These are phyloP conservation scores for Pygmarrhopalites habei DNA, from an alignment of 1,140 invertebrate species.

Conservation along the genomic window DNA sequence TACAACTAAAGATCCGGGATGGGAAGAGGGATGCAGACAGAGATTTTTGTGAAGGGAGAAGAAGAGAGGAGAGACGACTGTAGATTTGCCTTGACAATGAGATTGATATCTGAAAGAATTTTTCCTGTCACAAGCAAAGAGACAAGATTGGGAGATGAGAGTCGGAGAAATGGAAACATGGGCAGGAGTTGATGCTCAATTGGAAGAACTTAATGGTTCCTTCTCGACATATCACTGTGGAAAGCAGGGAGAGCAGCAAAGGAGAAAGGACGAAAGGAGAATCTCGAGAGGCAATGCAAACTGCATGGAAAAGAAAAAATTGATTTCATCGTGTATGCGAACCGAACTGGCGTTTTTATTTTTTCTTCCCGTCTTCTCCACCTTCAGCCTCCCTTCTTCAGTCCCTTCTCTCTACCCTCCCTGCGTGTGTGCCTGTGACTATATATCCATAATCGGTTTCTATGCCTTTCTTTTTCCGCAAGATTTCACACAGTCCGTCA, in stretches of 20 bases:
- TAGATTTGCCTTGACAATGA: slow-evolving; percentile 29
- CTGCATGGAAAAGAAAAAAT: slow-evolving; percentile 5
- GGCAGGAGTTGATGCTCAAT: not conserved
- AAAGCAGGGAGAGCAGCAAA: slow-evolving; percentile 2
- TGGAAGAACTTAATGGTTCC: not conserved
- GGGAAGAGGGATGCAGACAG: not conserved
- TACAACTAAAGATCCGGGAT: too few relatives aligned
- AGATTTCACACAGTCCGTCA: slow-evolving; percentile 33
- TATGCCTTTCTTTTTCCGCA: slow-evolving; percentile 26
- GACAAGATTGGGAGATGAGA: not conserved
- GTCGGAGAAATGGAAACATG: not conserved
- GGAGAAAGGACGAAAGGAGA: slow-evolving; percentile 1
- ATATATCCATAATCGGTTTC: slow-evolving; percentile 17
- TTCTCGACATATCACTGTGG: not conserved
- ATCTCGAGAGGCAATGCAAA: not conserved
- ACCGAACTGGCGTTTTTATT: not conserved
- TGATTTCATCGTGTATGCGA: slow-evolving; percentile 23
- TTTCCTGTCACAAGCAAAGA: slow-evolving; percentile 17
- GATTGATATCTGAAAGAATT: slow-evolving; percentile 24
- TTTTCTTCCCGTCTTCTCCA: too few relatives aligned
- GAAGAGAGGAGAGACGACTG: not conserved
- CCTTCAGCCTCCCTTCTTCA: not conserved
- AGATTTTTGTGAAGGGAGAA: not conserved
- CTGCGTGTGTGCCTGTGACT: not conserved
- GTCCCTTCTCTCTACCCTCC: not conserved